A percentile compares a stretch with the other conserved stretches of the same genome.
These are phyloP conservation scores for Synaphobranchus kaupii DNA, from an alignment of 2,797 vertebrate genomes.

Conservation along the genomic window DNA sequence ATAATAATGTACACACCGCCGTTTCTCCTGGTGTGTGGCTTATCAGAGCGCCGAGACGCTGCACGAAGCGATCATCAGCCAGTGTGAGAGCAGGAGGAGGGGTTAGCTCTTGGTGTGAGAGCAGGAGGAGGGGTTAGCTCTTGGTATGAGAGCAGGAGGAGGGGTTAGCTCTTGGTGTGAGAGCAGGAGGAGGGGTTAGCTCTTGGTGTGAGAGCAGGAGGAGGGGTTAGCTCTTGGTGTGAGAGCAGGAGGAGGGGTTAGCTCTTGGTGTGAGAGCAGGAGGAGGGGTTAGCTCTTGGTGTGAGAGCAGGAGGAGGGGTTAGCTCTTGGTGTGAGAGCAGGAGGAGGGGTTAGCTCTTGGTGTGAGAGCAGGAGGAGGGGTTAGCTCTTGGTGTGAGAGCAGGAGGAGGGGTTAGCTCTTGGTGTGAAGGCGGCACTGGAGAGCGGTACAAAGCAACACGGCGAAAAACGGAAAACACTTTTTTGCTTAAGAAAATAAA, in stretches of 20 bases:
- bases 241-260: background rate
- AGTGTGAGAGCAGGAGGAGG: background rate
- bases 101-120: background rate
- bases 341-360: background rate
- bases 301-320: background rate
- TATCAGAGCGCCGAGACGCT: conserved; percentile 18
- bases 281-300: background rate
- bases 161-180: background rate
- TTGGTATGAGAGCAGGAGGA: background rate
- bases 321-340: background rate
- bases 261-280: background rate
- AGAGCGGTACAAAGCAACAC: background rate
- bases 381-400: background rate
- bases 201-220: background rate
- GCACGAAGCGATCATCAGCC: background rate
- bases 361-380: background rate
- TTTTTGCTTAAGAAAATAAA: conserved; percentile 11
- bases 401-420: background rate
- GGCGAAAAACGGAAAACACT: background rate
- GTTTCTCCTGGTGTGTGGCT: background rate
- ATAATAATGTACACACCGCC: background rate
- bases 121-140: background rate
- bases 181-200: background rate
- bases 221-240: background rate
- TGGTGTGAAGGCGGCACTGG: background rate